Evolutionary conservation across 1,140 invertebrate species (phyloP), one percentile per base, ranked within the genome.

Genomic region (Sinonovacula constricta): DNA sequence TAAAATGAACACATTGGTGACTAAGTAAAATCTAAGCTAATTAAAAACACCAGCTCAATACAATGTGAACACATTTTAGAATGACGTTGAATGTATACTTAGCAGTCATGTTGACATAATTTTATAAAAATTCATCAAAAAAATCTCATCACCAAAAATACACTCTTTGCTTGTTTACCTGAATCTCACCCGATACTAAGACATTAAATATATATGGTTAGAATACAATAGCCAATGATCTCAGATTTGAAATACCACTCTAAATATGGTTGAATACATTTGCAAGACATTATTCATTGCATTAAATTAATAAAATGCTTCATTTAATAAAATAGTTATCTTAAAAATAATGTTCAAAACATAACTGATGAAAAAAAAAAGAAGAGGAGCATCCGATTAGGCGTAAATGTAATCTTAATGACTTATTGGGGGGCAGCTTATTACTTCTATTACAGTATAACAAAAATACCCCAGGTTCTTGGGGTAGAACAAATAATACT

Each of bases 91-190:
- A 18, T 53, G 1, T 49, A 49, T 14, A n/a, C n/a, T 24, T n/a
- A 53, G 18, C 26, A 53, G 18, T n/a, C n/a, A 53, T 53, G 26
- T 53, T 53, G 51, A 53, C 26, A 53, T n/a, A 53, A 53, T 53
- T 53, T n/a, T 53, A 7, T 53, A 53, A 53, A 18, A 53, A 53
- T 53, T 53, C n/a, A n/a, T n/a, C n/a, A 53, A 18, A 53, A 53
- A 53, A 53, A 2, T 53, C 18, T n/a, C 51, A 53, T 18, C 26
- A n/a, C 51, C 26, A 53, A n/a, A 24, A n/a, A 18, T n/a, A n/a
- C n/a, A 53, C 51, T 53, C n/a, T 53, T 53, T 53, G 18, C n/a
- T 53, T 53, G 51, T n/a, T n/a, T n/a, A 53, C 51, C n/a, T n/a
- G 26, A n/a, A 53, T 53, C 26, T 18, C 51, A 53, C 51, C 51